Evolutionary conservation across 1,140 invertebrate species (phyloP), one percentile per base, ranked within the genome.

Genomic region (Aphis gossypii): DNA sequence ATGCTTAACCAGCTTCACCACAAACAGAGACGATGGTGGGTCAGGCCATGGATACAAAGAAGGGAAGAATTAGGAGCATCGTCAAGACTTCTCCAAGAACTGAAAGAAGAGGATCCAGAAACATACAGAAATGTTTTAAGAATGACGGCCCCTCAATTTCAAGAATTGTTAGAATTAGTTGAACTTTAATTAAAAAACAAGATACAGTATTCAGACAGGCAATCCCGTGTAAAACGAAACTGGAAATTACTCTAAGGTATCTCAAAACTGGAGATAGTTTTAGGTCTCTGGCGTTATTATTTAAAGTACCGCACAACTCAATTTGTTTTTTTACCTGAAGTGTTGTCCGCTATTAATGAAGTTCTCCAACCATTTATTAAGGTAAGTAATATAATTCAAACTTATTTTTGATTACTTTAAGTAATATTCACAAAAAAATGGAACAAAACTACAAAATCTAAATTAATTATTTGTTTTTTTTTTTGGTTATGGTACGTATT

Each of bases 231-330:
- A 94, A 94, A 92, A 90, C 76, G 84, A 94, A 94, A 93, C 94
- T 95, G 44, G 94, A 94, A 90, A 94, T 94, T 41, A 94, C 94
- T 60, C 93, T 95, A 90, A 83, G 94, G 76, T 95, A 94, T 94
- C 93, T 95, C 60, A 94, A 94, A 94, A 95, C 93, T 83, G 94
- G 95, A 89, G 94, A 95, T 94, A 94, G 93, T 46, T 94, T 94
- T 93, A 92, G 54, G 82, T 94, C 94, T 93, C 87, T 95, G 88
- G 94, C 94, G 51, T 94, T 94, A 92, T 94, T 94, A 84, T 95
- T 95, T 88, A 56, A 90, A 94, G 92, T 95, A 93, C 94, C 94
- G 94, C 35, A 44, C 48, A 48, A 48, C 48, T 48, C 48, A 48
- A 48, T 48, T 48, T 48, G 48, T 48, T 48, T 86, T 86, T 86